Evolutionary conservation across 1,140 invertebrate species (phyloP).

Genomic region (Zaprionus davidi): DNA sequence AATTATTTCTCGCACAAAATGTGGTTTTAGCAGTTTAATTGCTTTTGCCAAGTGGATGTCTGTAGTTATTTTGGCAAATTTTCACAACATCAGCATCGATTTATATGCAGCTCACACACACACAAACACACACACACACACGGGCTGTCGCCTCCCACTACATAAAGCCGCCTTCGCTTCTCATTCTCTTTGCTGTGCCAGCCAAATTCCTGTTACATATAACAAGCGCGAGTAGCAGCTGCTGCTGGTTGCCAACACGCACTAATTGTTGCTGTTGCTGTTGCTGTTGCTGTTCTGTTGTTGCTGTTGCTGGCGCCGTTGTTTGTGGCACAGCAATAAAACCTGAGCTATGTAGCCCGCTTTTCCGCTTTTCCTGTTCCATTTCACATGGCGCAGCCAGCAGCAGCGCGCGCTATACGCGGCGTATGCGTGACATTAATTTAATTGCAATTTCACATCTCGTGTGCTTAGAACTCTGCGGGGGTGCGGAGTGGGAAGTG

Average conservation of each 20-base stretch:
- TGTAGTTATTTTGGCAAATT: conserved; percentile 82
- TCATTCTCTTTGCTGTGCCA: conserved; percentile 22
- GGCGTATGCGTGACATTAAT: conserved; percentile 82
- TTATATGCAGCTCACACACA: conserved; percentile 75
- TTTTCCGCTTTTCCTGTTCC: conserved; percentile 72
- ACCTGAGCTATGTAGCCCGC: conserved; percentile 66
- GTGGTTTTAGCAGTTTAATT: conserved; percentile 83
- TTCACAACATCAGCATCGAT: conserved; percentile 81
- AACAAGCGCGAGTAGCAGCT: conserved; percentile 50
- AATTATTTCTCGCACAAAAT: conserved; percentile 83
- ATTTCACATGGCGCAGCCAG: conserved; percentile 28
- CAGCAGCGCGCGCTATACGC: conserved; percentile 57
- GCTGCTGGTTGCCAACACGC: conserved; percentile 73
- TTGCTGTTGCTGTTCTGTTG: conserved; percentile 22
- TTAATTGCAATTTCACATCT: conserved; percentile 81
- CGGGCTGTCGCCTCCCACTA: conserved; percentile 4
- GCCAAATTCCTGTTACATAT: conserved; percentile 20
- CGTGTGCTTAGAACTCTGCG: conserved; percentile 34
- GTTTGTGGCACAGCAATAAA: conserved; percentile 66
- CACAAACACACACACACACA: not conserved
- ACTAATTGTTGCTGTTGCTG: conserved; percentile 65
- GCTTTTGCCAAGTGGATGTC: conserved; percentile 73
- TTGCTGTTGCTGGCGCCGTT: conserved; percentile 41
- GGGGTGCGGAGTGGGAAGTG: conserved; percentile 4
- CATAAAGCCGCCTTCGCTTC: not conserved